phyloP scores from a whole-genome alignment of 2,113 vertebrate genomes.

The Alethe diademata region DNA sequence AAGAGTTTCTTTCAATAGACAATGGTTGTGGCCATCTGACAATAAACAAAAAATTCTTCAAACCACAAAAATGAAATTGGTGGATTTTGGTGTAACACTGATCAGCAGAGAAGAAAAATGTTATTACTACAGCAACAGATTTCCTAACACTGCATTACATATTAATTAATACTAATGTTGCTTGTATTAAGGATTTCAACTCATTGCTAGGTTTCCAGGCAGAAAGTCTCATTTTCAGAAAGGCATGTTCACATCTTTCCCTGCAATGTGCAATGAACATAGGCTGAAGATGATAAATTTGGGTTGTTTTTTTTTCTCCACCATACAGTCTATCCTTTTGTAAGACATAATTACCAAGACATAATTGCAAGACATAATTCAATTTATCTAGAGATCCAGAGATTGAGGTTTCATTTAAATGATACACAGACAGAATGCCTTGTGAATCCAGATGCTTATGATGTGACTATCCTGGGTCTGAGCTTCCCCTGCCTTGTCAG shows the following conservation, averaged over 20 bases:
- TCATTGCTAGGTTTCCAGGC: neutral
- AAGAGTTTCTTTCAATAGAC: neutral
- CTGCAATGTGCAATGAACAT: neutral
- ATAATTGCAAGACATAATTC: neutral
- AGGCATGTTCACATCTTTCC: neutral
- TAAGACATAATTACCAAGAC: neutral
- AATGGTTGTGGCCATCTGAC: neutral
- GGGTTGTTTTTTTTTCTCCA: neutral
- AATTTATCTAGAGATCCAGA: neutral
- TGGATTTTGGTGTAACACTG: neutral
- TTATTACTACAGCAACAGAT: neutral
- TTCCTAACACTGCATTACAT: neutral
- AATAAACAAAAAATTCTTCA: neutral
- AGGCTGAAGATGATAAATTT: neutral
- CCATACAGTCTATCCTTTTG: neutral
- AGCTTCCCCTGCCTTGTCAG: neutral
- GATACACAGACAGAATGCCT: neutral
- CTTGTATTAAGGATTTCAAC: neutral
- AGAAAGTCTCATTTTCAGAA: neutral
- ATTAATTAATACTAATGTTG: neutral
- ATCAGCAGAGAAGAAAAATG: neutral
- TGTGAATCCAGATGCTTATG: neutral
- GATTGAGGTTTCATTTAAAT: neutral
- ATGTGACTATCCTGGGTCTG: neutral
- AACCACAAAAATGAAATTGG: neutral